Evolutionary conservation across 2,888 invertebrate genomes (phyloP), one percentile per base, ranked within the genome.

Genomic region (Epirrita christyi): DNA sequence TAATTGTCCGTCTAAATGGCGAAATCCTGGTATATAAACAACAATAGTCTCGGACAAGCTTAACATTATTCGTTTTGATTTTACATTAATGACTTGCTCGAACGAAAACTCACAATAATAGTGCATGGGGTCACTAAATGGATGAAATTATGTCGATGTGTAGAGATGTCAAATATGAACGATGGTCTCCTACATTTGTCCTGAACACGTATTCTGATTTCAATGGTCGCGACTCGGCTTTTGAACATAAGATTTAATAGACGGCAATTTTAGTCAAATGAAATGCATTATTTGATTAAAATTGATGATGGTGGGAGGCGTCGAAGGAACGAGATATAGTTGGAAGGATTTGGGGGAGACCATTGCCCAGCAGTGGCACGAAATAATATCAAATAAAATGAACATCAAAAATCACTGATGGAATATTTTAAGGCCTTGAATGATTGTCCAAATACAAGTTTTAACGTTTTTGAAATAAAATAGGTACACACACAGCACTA

Each of bases 161-260:
- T 68, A 72, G 73, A 74, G 72, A 81, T 73, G 84, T 87, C 87
- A 86, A 82, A 86, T 84, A 85, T 87, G 86, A 88, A 79, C 68
- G 82, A 88, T 88, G 84, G 76, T 78, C 75, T 75, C 66, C 69
- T 62, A 78, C 81, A 81, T 77, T 82, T 78, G 81, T 85, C 78
- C 83, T 68, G 75, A 70, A 73, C 68, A 71, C 70, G 72, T 67
- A 77, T 82, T 78, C 74, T 72, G 61, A 72, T 75, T 83, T 86
- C 79, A 83, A 83, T 79, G 61, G 76, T 59, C 63, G 63, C 66
- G 67, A 69, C 68, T 61, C 66, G 66, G 68, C 69, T 74, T 76
- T 74, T 75, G 72, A 71, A 70, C 72, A 68, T 72, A 71, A 61
- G 66, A 72, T 73, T 75, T 77, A 76, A 78, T 78, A 76, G 69